phyloP scores from a whole-genome alignment of 1,140 invertebrate genomes.

The Calephelis virginiensis region DNA sequence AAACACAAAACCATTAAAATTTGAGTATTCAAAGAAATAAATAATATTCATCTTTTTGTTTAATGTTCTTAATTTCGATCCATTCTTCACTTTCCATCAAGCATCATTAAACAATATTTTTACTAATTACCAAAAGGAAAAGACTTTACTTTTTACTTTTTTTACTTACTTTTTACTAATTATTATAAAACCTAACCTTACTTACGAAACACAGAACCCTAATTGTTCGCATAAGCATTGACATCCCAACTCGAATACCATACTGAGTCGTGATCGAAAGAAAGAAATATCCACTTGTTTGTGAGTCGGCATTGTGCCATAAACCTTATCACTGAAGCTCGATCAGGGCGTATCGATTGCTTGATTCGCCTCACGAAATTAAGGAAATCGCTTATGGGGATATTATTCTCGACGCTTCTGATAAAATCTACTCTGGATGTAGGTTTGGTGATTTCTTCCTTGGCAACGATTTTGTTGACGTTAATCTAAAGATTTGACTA shows the following conservation, averaged over 20 bases:
- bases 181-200: no score
- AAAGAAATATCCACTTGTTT: slow-evolving; percentile 63
- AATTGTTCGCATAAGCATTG: slow-evolving; percentile 62
- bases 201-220: neutral
- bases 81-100: no score
- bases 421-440: slow-evolving; percentile 69
- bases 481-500: slow-evolving; percentile 33
- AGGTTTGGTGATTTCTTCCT: slow-evolving; percentile 48
- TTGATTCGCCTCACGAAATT: slow-evolving; percentile 75
- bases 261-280: slow-evolving; percentile 66
- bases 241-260: slow-evolving; percentile 68
- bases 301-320: slow-evolving; percentile 54
- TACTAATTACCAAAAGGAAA: no score
- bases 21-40: no score
- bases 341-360: slow-evolving; percentile 72
- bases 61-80: no score
- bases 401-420: slow-evolving; percentile 65
- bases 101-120: no score
- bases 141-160: no score
- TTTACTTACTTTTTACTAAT: no score
- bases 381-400: slow-evolving; percentile 77
- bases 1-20: no score
- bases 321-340: slow-evolving; percentile 71
- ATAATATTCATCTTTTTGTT: no score
- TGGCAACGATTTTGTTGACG: slow-evolving; percentile 26